phyloP scores from a whole-genome alignment of 2,888 invertebrate species.

The Andrena hattorfiana region DNA sequence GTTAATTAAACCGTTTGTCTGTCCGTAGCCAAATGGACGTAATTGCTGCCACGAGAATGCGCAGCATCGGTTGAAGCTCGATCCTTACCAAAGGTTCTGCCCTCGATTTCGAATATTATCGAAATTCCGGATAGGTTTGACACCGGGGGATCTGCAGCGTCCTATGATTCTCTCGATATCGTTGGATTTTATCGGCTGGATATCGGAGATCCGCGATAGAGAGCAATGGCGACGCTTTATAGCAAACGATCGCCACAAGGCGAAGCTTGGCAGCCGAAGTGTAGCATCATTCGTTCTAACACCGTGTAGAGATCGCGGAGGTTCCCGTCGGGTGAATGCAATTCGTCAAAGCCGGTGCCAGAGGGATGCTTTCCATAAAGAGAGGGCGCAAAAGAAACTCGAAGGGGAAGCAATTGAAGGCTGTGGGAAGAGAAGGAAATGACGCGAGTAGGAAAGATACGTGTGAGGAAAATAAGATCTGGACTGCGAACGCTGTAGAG shows the following conservation, averaged over 20 bases:
- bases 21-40: background rate
- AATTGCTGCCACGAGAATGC: background rate
- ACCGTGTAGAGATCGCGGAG: slow-evolving; percentile 27
- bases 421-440: background rate
- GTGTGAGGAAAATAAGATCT: background rate
- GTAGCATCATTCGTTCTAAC: slow-evolving; percentile 50
- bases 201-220: slow-evolving; percentile 27
- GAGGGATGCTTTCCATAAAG: slow-evolving; percentile 53
- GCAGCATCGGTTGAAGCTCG: background rate
- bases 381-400: background rate
- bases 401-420: background rate
- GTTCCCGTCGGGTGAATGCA: slow-evolving; percentile 45
- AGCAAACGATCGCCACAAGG: slow-evolving; percentile 27
- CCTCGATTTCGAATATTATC: background rate
- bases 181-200: slow-evolving; percentile 25
- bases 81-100: background rate
- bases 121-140: background rate
- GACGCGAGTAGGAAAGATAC: background rate
- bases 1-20: too few relatives aligned
- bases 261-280: slow-evolving; percentile 52
- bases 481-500: background rate
- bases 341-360: slow-evolving; percentile 69
- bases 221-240: slow-evolving; percentile 31
- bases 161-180: background rate
- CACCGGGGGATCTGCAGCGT: background rate